These are phyloP conservation scores for Anabas testudineus DNA, from an alignment of 2,797 vertebrate species.

Conservation along the genomic window DNA sequence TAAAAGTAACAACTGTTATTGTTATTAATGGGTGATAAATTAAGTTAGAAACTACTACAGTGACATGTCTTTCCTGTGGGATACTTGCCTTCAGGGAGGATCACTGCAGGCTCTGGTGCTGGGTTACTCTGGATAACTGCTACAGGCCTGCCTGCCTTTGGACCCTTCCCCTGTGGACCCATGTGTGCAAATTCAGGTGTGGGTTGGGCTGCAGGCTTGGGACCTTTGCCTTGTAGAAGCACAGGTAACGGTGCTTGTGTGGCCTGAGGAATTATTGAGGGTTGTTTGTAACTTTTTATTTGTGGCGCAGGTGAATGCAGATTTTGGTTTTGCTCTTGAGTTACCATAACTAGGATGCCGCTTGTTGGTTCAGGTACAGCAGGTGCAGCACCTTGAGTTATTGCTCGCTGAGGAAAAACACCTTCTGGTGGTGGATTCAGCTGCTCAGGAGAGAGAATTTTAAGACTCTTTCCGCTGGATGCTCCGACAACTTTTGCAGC, in stretches of 20 bases:
- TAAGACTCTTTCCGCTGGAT: slow-evolving; percentile 53
- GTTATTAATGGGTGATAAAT: too few relatives aligned
- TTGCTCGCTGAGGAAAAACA: slow-evolving; percentile 26
- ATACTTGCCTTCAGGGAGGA: slow-evolving; percentile 68
- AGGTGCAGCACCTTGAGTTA: slow-evolving; percentile 26
- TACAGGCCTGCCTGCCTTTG: slow-evolving; percentile 33
- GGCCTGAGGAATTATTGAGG: slow-evolving; percentile 15
- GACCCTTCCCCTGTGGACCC: slow-evolving; percentile 33
- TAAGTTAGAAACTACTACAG: too few relatives aligned
- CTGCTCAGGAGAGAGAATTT: slow-evolving; percentile 65
- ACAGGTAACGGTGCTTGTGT: slow-evolving; percentile 37
- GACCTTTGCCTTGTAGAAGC: slow-evolving; percentile 33
- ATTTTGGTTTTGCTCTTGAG: slow-evolving; percentile 61
- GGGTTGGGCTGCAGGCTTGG: slow-evolving; percentile 29
- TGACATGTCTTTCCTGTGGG: too few relatives aligned
- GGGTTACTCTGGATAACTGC: slow-evolving; percentile 29
- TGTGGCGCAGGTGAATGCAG: slow-evolving; percentile 49
- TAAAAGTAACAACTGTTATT: too few relatives aligned
- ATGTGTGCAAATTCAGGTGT: slow-evolving; percentile 26
- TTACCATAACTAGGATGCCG: slow-evolving; percentile 45
- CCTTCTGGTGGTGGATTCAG: slow-evolving; percentile 44
- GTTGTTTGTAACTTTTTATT: slow-evolving; percentile 66
- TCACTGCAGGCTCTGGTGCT: slow-evolving; percentile 20
- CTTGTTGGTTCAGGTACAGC: slow-evolving; percentile 37
- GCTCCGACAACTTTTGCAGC: slow-evolving; percentile 44